Percentiles rank a stretch among this genome's conserved stretches.
phyloP scores from a whole-genome alignment of 2,113 vertebrate species.

The Sander vitreus region DNA sequence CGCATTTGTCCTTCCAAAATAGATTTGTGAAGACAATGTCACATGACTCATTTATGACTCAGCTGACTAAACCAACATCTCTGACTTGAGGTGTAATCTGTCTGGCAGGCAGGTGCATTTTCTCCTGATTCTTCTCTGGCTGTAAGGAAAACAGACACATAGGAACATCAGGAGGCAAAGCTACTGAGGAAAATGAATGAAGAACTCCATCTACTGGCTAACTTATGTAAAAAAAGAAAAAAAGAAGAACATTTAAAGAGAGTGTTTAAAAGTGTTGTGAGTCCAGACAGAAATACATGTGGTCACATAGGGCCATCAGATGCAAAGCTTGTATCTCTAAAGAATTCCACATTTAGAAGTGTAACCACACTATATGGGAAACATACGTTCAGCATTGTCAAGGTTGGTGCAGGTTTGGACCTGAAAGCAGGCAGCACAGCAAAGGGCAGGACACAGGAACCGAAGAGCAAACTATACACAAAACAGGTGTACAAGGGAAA shows the following conservation, averaged over 20 bases:
- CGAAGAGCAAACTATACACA: too few relatives aligned
- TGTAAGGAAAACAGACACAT: background rate
- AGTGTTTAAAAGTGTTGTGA: background rate
- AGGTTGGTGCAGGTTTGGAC: too few relatives aligned
- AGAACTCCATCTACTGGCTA: conserved; percentile 66
- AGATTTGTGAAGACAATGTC: background rate
- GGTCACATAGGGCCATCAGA: background rate
- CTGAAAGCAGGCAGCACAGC: too few relatives aligned
- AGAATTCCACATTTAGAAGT: background rate
- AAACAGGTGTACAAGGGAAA: too few relatives aligned
- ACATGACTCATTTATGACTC: conserved; percentile 9
- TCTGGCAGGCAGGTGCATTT: background rate
- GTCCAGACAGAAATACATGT: background rate
- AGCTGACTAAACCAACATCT: background rate
- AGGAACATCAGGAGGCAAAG: background rate
- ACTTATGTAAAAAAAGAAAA: background rate
- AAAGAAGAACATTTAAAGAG: background rate
- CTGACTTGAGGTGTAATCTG: background rate
- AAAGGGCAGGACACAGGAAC: too few relatives aligned
- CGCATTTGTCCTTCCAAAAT: background rate
- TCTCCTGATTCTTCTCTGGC: background rate
- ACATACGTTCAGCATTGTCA: too few relatives aligned
- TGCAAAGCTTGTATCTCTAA: background rate
- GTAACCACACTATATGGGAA: background rate
- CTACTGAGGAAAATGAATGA: conserved; percentile 13